Conservation (phyloP, 37 sponge, comb jelly and placozoan species). For the Petrosia ficiformis region DNA sequence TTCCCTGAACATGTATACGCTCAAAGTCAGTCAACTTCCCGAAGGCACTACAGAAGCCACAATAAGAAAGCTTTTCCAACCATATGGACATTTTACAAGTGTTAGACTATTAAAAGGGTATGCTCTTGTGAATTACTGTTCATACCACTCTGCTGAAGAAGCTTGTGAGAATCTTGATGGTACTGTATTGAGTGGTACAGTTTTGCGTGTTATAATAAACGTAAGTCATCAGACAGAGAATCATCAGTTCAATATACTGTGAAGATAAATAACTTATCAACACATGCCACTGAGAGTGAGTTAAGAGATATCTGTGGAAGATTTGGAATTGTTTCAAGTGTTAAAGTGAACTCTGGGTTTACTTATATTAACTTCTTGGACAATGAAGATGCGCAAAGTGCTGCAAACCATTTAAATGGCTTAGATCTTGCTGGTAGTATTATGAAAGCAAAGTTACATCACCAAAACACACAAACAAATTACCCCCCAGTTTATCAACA, state of each 20-base stretch:
- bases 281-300: conserved; percentile 2
- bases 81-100: too few species aligned
- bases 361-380: conserved; percentile 17
- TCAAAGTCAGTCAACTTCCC: too few species aligned
- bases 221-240: too few species aligned
- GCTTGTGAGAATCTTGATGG: too few species aligned
- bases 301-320: neutral
- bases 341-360: conserved; percentile 13
- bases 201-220: too few species aligned
- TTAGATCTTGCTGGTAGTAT: neutral
- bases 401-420: neutral
- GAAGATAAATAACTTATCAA: conserved; percentile 15
- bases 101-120: too few species aligned
- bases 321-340: neutral
- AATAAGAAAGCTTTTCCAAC: too few species aligned
- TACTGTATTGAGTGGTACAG: too few species aligned
- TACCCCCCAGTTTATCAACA: neutral
- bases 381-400: neutral
- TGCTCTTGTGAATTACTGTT: too few species aligned
- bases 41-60: too few species aligned
- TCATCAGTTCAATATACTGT: conserved; percentile 13
- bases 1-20: too few species aligned
- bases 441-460: neutral
- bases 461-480: neutral
- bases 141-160: too few species aligned